Evolutionary conservation across 2,888 invertebrate species (phyloP), one percentile per base, ranked within the genome.

Genomic region (Eupithecia abbreviata): DNA sequence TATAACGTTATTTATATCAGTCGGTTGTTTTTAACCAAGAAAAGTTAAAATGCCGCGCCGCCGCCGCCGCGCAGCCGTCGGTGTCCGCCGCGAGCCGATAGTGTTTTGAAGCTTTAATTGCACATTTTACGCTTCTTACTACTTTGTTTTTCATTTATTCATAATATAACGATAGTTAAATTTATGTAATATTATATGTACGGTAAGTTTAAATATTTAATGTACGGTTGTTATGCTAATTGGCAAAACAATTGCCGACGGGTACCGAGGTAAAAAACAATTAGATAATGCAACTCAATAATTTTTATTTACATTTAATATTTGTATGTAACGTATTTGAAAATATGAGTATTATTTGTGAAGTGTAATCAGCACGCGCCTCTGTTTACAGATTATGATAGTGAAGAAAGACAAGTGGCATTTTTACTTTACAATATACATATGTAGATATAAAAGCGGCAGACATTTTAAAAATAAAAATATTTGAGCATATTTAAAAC

Each of bases 361-460:
- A 84, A 91, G 88, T 89, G 90, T 88, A 91, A 91, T 88, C 83
- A 88, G 90, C 92, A 91, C 91, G 92, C 88, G 92, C 90, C 88
- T 87, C 90, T 88, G 67, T 87, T 68, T 79, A 77, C 78, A 78
- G 71, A 72, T 47, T 42, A 67, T 72, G 81, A 82, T 80, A 80
- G 66, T 51, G 66, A 73, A 75, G 55, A 66, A 71, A 75, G 65
- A 69, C 10, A 68, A 73, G 67, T 62, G 42, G 41, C 71, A 74
- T 62, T 49, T 58, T 49, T 58, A 66, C 72, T 70, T n/a, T 74
- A 69, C 58, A 71, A 71, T n/a, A 30, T 30, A 30, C 30, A 30
- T 30, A 30, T 74, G 62, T 76, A 77, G 45, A 47, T 55, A 49
- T 79, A 80, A 76, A 82, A 69, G 66, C 55, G 76, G 10, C 70